phyloP scores from a whole-genome alignment of 2,797 vertebrate genomes.

The Chrosomus eos region DNA sequence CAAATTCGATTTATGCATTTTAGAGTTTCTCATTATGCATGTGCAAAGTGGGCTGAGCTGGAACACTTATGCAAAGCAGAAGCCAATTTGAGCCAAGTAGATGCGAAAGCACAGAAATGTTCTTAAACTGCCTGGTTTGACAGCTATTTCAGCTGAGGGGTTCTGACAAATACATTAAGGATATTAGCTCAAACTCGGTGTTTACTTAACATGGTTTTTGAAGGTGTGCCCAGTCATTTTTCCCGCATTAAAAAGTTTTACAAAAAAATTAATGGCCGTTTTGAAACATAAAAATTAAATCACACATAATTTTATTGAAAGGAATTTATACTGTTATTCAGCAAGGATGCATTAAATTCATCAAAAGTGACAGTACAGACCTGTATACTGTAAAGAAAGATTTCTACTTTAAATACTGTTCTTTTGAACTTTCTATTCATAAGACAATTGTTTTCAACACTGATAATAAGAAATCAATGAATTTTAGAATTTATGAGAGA shows the following conservation, averaged over 20 bases:
- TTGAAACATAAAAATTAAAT: neutral
- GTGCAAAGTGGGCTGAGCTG: constrained; percentile 57
- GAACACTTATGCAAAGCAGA: constrained; percentile 61
- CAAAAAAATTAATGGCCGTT: neutral
- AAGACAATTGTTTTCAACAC: neutral
- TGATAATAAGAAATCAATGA: neutral
- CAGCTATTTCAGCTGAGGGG: constrained; percentile 57
- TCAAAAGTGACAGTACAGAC: neutral
- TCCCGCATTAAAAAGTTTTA: neutral
- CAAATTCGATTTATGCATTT: constrained; percentile 68
- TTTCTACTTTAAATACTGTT: neutral
- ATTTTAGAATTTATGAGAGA: neutral
- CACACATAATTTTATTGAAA: neutral
- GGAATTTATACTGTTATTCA: neutral
- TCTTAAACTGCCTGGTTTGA: constrained; percentile 61
- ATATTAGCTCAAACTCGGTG: constrained; percentile 51
- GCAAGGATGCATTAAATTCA: neutral
- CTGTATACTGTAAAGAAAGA: neutral
- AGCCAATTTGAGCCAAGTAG: constrained; percentile 55
- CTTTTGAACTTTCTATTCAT: neutral
- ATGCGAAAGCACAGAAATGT: constrained; percentile 52
- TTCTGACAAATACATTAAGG: constrained; percentile 49
- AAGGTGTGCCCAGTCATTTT: neutral
- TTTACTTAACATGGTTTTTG: constrained; percentile 10
- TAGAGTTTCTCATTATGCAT: constrained; percentile 68